Evolutionary conservation across 2,888 invertebrate genomes (phyloP), one percentile per base, ranked within the genome.

Genomic region (Lapara coniferarum): DNA sequence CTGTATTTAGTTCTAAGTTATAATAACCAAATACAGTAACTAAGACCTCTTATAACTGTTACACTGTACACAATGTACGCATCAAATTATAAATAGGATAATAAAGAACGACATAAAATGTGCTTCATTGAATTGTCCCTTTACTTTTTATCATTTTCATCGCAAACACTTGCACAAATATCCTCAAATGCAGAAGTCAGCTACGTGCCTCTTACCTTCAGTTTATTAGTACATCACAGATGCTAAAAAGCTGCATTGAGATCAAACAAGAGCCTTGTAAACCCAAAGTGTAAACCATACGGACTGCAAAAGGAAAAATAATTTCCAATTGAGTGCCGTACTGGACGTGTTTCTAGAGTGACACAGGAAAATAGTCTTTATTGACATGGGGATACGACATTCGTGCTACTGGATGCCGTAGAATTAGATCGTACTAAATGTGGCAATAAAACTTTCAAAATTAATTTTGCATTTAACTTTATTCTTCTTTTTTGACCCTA

Each of bases 301-400:
- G 25, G 55, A 44, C 37, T 13, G 44, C 6, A 63, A 68, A 63
- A 68, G 51, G 49, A 63, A 14, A 68, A 63, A 68, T 63, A 37
- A 59, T 52, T 68, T 59, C 53, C 57, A 63, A 44, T 52, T 59
- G 44, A 68, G 63, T 46, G 52, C 53, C 52, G 19, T 2, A 58
- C 37, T 58, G 49, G 51, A 12, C 12, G 52, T 37, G 44, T 14
- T 53, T 53, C 14, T 63, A 30, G 37, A 44, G 13, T 13, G 37
- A 53, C 52, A 68, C 14, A 19, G 68, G 19, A 68, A 63, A 68
- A 46, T 52, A 63, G 59, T 37, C 59, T 19, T 63, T 68, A 68
- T 59, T 53, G 19, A 52, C 14, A 68, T 13, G 14, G 14, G 0
- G n/a, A 63, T 63, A 68, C 19, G 59, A 53, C 53, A 53, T 53